phyloP scores from a whole-genome alignment of 1,140 invertebrate genomes.

The Sweltsa coloradensis region DNA sequence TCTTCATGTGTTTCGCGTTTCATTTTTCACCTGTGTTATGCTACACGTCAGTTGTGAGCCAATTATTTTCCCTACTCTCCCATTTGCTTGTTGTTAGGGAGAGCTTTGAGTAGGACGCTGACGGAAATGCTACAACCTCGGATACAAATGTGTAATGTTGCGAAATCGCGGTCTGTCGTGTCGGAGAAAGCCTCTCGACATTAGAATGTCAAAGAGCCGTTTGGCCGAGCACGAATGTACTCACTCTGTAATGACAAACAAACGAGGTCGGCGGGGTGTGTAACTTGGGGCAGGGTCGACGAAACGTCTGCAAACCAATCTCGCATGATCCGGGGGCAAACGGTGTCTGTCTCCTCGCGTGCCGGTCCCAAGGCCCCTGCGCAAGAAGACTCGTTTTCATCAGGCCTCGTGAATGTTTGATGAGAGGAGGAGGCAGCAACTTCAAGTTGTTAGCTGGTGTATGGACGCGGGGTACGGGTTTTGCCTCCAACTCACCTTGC shows the following conservation, averaged over 20 bases:
- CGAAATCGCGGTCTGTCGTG: too few relatives aligned
- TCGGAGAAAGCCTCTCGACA: too few relatives aligned
- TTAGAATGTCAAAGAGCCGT: too few relatives aligned
- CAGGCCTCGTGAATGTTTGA: conserved; percentile 16
- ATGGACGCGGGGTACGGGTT: not conserved
- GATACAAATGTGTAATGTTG: too few relatives aligned
- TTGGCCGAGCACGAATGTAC: too few relatives aligned
- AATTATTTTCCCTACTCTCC: conserved; percentile 14
- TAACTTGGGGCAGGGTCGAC: not conserved
- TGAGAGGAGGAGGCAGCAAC: conserved; percentile 9
- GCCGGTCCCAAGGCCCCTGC: conserved; percentile 9
- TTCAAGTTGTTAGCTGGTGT: conserved; percentile 6
- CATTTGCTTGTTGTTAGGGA: too few relatives aligned
- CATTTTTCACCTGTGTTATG: conserved; percentile 14
- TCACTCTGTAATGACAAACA: too few relatives aligned
- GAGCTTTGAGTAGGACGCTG: too few relatives aligned
- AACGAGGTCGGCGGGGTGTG: not conserved
- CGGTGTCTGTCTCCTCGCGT: not conserved
- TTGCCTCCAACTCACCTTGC: conserved; percentile 2
- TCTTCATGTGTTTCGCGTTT: conserved; percentile 14
- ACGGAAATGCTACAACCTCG: too few relatives aligned
- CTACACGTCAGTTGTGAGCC: conserved; percentile 13
- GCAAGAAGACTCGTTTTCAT: conserved; percentile 14
- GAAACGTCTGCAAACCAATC: conserved; percentile 15
- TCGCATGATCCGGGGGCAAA: conserved; percentile 10